Percentiles rank a stretch among this genome's conserved stretches.
phyloP scores from a whole-genome alignment of 2,888 invertebrate species.

The Tetheella fluctuosa region DNA sequence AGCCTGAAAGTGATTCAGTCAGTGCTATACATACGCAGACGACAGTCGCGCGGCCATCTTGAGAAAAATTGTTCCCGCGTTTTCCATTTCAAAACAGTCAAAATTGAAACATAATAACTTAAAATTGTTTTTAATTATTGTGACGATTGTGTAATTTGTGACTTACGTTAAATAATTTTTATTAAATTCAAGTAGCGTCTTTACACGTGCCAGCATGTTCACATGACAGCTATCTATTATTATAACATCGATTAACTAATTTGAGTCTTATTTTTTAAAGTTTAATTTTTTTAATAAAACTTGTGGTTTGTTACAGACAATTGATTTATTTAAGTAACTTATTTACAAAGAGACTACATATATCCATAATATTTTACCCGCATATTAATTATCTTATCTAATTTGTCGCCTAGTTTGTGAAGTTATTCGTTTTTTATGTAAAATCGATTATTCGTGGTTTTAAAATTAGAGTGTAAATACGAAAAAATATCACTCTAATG shows the following conservation, averaged over 20 bases:
- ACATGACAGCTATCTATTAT: conserved; percentile 50
- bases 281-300: background rate
- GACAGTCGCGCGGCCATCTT: conserved; percentile 59
- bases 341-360: too few species aligned
- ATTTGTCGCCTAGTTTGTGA: background rate
- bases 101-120: background rate
- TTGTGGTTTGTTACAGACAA: background rate
- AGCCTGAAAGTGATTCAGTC: conserved; percentile 63
- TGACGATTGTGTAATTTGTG: background rate
- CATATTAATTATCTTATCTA: conserved; percentile 18
- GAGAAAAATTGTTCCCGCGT: conserved; percentile 56
- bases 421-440: background rate
- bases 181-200: background rate
- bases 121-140: background rate
- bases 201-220: conserved; percentile 42
- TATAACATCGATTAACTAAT: conserved; percentile 31
- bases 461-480: too few species aligned
- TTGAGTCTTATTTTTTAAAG: conserved; percentile 19
- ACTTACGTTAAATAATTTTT: background rate
- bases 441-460: too few species aligned
- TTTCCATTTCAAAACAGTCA: conserved; percentile 31
- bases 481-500: too few species aligned
- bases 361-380: conserved; percentile 23
- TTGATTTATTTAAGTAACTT: background rate
- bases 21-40: conserved; percentile 54